A percentile compares a stretch with the other conserved stretches of the same genome.
These are phyloP conservation scores for Zaprionus obscuricornis DNA, from an alignment of 2,888 invertebrate genomes.

Conservation along the genomic window DNA sequence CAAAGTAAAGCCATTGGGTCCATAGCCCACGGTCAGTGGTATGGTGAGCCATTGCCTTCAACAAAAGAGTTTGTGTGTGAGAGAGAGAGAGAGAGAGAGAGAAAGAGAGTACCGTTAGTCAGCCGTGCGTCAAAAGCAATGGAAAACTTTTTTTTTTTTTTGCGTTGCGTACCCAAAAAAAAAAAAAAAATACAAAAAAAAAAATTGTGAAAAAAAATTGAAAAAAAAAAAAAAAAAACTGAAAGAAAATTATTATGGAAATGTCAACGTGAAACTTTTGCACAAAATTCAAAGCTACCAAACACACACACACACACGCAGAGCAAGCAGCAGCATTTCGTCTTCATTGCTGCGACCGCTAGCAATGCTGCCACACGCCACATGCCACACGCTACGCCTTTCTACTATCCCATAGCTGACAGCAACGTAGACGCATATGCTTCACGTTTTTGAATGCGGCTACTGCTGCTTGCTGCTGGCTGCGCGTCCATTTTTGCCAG, in stretches of 20 bases:
- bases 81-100: neutral
- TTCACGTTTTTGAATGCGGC: conserved; percentile 18
- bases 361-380: too few species aligned
- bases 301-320: too few species aligned
- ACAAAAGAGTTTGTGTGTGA: conserved; percentile 38
- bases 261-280: conserved; percentile 76
- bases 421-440: conserved; percentile 46
- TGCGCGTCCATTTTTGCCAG: conserved; percentile 37
- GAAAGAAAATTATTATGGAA: conserved; percentile 74
- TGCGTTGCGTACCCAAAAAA: conserved; percentile 14
- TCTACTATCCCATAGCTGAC: neutral
- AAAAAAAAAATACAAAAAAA: neutral
- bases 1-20: conserved; percentile 21
- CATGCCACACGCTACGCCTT: neutral
- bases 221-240: conserved; percentile 28
- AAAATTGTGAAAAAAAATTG: neutral
- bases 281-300: conserved; percentile 58
- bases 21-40: conserved; percentile 11
- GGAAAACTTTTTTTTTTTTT: conserved; percentile 53
- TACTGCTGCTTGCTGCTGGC: neutral
- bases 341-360: too few species aligned
- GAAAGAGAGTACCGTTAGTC: conserved; percentile 43
- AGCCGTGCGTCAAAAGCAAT: conserved; percentile 75
- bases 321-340: too few species aligned
- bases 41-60: neutral